A percentile compares a stretch with the other conserved stretches of the same genome.
These are phyloP conservation scores for Budorcas taxicolor DNA, from an alignment of 2,113 vertebrate species.

Conservation along the genomic window DNA sequence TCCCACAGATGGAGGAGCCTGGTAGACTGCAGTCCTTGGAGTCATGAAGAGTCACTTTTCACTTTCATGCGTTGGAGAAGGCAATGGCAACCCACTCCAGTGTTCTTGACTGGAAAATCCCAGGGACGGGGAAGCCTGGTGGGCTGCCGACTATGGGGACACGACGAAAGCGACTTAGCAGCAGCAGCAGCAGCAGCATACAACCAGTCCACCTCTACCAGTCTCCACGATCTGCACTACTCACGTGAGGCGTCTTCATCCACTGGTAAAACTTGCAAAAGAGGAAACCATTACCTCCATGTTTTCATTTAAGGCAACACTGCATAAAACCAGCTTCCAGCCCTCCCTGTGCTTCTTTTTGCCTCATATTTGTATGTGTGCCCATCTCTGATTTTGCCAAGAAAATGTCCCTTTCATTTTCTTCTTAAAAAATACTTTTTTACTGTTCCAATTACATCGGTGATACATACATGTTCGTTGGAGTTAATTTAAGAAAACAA, in stretches of 20 bases:
- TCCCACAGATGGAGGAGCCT: neutral
- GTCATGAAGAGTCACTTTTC: neutral
- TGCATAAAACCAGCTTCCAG: neutral
- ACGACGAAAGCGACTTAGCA: fast-evolving
- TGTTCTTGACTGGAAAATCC: too few species aligned
- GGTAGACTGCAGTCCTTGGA: neutral
- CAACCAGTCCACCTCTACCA: neutral
- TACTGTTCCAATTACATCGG: neutral
- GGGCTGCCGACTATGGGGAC: too few species aligned
- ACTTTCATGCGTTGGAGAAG: neutral
- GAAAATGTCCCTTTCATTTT: neutral
- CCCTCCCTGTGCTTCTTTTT: neutral
- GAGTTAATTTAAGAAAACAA: neutral
- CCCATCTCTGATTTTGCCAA: neutral
- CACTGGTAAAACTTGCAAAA: neutral
- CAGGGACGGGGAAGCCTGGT: neutral
- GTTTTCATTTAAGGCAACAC: neutral
- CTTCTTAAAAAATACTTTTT: neutral
- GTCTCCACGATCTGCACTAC: too few species aligned
- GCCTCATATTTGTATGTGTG: neutral
- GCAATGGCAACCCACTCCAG: neutral
- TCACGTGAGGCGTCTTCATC: neutral
- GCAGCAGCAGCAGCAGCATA: neutral
- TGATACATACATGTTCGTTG: neutral
- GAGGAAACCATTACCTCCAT: neutral